Conservation (phyloP, 2,888 invertebrate species). For the Archips crataeganus region DNA sequence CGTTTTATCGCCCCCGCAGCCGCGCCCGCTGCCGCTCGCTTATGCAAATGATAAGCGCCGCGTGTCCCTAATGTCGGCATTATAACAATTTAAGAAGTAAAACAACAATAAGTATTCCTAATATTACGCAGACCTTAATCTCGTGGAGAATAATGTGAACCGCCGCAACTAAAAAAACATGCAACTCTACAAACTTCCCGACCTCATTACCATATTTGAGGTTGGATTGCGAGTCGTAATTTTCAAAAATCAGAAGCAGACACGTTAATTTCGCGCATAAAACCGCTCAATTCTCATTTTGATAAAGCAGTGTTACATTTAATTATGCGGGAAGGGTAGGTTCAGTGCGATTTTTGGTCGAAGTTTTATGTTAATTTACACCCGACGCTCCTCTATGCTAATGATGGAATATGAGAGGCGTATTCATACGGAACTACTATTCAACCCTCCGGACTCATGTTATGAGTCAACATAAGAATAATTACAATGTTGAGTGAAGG, state of each 20-base stretch:
- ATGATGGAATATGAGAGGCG: slow-evolving; percentile 65
- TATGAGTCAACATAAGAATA: slow-evolving; percentile 49
- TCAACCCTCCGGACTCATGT: slow-evolving; percentile 57
- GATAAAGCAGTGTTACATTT: slow-evolving; percentile 68
- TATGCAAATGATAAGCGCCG: slow-evolving; percentile 81
- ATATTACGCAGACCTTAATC: slow-evolving; percentile 48
- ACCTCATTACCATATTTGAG: slow-evolving; percentile 32
- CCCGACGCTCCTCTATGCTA: slow-evolving; percentile 68
- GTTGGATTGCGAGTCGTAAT: slow-evolving; percentile 30
- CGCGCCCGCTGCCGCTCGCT: slow-evolving; percentile 62
- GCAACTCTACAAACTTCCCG: slow-evolving; percentile 16
- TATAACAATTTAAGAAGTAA: slow-evolving; percentile 84
- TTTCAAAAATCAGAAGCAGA: slow-evolving; percentile 37
- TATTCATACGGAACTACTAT: slow-evolving; percentile 67
- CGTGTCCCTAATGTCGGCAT: slow-evolving; percentile 77
- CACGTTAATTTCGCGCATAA: slow-evolving; percentile 48
- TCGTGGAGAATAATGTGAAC: slow-evolving; percentile 29
- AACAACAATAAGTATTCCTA: slow-evolving; percentile 76
- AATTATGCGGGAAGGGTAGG: slow-evolving; percentile 68
- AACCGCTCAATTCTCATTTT: slow-evolving; percentile 73
- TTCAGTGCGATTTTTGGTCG: slow-evolving; percentile 70
- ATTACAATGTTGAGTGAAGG: slow-evolving; percentile 43
- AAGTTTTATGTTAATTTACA: slow-evolving; percentile 75
- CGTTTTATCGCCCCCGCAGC: slow-evolving; percentile 75
- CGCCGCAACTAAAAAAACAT: slow-evolving; percentile 27